These are phyloP conservation scores for Acrocyrtus sp. DNA, from an alignment of 2,888 invertebrate species.

Conservation along the genomic window DNA sequence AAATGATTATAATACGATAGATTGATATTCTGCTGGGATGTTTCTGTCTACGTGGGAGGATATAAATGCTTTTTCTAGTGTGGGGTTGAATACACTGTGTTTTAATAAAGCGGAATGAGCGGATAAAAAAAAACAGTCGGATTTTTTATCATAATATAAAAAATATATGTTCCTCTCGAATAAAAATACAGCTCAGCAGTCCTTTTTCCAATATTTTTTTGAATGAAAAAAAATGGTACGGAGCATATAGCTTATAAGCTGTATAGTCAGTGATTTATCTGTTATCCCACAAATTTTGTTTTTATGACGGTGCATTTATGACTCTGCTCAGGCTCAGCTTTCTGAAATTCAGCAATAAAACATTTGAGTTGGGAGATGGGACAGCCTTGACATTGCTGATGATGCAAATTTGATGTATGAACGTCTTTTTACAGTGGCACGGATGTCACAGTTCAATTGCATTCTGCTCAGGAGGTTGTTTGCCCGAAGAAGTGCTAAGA, in stretches of 20 bases:
- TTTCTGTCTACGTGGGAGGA: not conserved
- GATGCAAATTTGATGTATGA: not conserved
- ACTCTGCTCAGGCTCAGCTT: constrained; percentile 1
- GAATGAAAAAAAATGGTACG: not conserved
- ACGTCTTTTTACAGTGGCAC: too few species aligned
- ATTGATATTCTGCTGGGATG: not conserved
- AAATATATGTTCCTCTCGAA: too few species aligned
- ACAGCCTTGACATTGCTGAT: constrained; percentile 30
- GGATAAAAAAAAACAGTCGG: not conserved
- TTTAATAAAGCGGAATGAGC: not conserved
- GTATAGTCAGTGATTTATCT: too few species aligned
- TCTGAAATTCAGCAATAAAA: not conserved
- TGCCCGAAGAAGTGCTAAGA: too few species aligned
- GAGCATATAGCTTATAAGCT: not conserved
- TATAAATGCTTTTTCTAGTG: not conserved
- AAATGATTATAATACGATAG: not conserved
- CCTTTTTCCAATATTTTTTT: not conserved
- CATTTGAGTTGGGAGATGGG: not conserved
- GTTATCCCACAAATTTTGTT: constrained; percentile 13
- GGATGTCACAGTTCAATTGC: too few species aligned
- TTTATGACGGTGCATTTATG: constrained; percentile 24
- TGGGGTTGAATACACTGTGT: not conserved
- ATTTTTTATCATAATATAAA: not conserved
- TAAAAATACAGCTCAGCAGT: not conserved
- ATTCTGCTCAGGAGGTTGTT: too few species aligned